Conservation (phyloP, 2,113 vertebrate genomes). For the Malurus cyaneus region DNA sequence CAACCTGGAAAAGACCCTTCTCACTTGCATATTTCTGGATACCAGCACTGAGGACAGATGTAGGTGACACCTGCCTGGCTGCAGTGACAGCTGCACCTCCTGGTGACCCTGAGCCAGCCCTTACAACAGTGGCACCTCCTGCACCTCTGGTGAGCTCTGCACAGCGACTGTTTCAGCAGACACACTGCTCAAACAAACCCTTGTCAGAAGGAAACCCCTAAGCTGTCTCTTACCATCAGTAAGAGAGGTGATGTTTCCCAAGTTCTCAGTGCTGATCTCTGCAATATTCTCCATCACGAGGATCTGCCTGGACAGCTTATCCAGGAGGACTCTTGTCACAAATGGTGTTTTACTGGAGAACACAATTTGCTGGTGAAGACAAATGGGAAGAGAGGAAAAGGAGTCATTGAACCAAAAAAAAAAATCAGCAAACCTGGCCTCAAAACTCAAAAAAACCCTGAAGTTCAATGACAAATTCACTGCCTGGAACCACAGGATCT, state of each 20-base stretch:
- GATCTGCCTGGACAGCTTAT: slow-evolving; percentile 86
- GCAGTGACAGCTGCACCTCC: background rate
- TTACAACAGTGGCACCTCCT: background rate
- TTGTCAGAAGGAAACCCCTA: background rate
- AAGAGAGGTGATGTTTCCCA: slow-evolving; percentile 80
- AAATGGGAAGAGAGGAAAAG: background rate
- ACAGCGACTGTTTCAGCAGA: background rate
- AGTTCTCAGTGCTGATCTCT: slow-evolving; percentile 84
- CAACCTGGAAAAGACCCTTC: background rate
- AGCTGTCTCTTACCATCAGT: slow-evolving; percentile 80
- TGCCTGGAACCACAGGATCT: background rate
- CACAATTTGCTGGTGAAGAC: slow-evolving; percentile 80
- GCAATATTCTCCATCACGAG: slow-evolving; percentile 84
- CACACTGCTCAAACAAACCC: background rate
- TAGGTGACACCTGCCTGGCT: background rate
- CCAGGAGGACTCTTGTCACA: slow-evolving; percentile 79
- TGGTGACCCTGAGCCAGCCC: background rate
- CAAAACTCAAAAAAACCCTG: background rate
- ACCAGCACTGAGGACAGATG: background rate
- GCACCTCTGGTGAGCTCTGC: background rate
- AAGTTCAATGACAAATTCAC: background rate
- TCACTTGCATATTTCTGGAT: background rate
- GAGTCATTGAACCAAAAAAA: background rate
- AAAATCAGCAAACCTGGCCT: background rate
- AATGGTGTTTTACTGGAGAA: slow-evolving; percentile 79